These are phyloP conservation scores for Arion vulgaris DNA, from an alignment of 1,140 invertebrate species.

Conservation along the genomic window DNA sequence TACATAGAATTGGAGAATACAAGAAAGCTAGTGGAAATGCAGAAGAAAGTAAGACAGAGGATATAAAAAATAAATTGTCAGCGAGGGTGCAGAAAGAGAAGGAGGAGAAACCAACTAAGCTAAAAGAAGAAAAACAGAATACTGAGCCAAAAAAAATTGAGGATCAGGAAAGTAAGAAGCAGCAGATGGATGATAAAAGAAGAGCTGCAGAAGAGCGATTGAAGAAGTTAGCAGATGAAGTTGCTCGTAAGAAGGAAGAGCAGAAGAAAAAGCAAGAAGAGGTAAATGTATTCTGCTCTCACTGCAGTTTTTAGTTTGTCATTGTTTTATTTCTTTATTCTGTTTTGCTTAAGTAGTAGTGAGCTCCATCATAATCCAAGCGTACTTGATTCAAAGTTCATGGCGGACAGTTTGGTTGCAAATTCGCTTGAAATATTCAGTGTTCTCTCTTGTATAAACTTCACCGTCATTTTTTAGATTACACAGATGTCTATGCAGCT, in stretches of 20 bases:
- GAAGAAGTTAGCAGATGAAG: conserved; percentile 18
- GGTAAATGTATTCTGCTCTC: not conserved
- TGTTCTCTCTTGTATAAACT: no score
- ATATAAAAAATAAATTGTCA: not conserved
- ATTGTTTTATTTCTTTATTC: no score
- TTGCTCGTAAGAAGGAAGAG: conserved; percentile 15
- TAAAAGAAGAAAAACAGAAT: conserved; percentile 25
- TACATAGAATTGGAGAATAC: not conserved
- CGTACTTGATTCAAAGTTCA: no score
- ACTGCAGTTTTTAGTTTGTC: not conserved
- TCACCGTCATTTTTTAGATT: no score
- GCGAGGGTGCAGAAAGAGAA: conserved; percentile 27
- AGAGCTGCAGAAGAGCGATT: conserved; percentile 26
- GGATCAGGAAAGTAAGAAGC: conserved; percentile 16
- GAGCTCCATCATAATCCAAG: no score
- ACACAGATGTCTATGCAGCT: no score
- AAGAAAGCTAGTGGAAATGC: not conserved
- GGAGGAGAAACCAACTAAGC: no score
- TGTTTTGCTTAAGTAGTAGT: no score
- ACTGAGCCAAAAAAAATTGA: not conserved
- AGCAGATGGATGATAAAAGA: conserved; percentile 20
- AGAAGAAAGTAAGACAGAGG: not conserved
- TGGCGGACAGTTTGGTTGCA: no score
- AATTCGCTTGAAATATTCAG: no score
- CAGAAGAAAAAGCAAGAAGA: no score